These are phyloP conservation scores for Copidosoma floridanum DNA, from an alignment of 1,140 invertebrate species.

Conservation along the genomic window DNA sequence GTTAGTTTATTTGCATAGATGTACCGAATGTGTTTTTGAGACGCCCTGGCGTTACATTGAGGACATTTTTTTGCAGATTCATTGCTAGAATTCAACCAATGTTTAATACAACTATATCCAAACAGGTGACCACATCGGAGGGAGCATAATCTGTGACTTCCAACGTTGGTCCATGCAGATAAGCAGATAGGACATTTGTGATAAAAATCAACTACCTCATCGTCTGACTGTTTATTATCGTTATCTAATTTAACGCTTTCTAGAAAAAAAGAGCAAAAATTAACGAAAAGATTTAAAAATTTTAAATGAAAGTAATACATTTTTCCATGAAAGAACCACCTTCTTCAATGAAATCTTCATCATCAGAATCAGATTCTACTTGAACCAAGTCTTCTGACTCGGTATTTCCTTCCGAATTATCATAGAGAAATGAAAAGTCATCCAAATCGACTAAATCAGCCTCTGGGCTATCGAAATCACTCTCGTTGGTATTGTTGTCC, in stretches of 20 bases:
- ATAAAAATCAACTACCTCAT: slow-evolving; percentile 61
- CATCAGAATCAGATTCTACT: not conserved
- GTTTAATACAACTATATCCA: slow-evolving; percentile 77
- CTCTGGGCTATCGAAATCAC: not conserved
- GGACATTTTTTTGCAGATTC: slow-evolving; percentile 65
- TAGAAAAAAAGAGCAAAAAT: not conserved
- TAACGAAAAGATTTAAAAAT: not conserved
- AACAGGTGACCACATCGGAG: slow-evolving; percentile 90
- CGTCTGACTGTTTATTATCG: not conserved
- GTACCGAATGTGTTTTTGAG: slow-evolving; percentile 71
- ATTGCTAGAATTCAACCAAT: slow-evolving; percentile 64
- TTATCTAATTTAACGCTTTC: not conserved
- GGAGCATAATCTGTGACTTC: slow-evolving; percentile 76
- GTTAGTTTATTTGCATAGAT: slow-evolving; percentile 68
- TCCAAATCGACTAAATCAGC: not conserved
- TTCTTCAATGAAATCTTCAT: not conserved
- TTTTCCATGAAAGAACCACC: too few relatives aligned
- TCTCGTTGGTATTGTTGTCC: not conserved
- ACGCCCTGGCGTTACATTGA: slow-evolving; percentile 81
- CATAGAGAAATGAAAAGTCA: not conserved
- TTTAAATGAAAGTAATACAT: too few relatives aligned
- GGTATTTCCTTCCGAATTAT: not conserved
- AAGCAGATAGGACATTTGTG: slow-evolving; percentile 83
- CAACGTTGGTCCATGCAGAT: slow-evolving; percentile 80
- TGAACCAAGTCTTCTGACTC: not conserved